Evolutionary conservation across 2,797 vertebrate genomes (phyloP).

Genomic region (Bucorvus abyssinicus): DNA sequence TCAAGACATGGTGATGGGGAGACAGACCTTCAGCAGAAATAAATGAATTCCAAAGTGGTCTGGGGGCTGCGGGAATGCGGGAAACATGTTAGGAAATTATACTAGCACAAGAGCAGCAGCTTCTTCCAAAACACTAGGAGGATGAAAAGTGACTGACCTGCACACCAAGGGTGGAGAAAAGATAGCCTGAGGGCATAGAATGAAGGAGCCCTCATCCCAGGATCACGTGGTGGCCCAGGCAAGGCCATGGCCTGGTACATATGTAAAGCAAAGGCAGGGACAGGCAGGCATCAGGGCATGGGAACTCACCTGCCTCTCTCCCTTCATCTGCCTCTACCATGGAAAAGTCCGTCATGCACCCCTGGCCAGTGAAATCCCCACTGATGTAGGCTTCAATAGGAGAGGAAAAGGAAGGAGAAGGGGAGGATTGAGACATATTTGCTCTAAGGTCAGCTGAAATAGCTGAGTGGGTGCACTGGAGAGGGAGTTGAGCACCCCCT

Average conservation of each 20-base stretch:
- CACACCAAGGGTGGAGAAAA: neutral
- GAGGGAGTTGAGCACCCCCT: neutral
- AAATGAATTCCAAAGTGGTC: neutral
- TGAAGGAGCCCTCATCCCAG: neutral
- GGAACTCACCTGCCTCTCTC: neutral
- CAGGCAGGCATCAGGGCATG: neutral
- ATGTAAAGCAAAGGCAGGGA: neutral
- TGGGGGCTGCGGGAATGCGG: neutral
- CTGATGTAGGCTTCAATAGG: neutral
- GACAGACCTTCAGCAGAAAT: neutral
- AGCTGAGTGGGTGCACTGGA: neutral
- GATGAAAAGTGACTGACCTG: neutral
- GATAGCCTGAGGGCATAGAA: neutral
- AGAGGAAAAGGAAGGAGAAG: neutral
- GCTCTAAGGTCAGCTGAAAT: neutral
- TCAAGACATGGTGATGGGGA: neutral
- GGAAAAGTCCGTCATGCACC: fast-evolving
- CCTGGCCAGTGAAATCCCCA: neutral
- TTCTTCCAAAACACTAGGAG: neutral
- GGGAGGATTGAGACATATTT: neutral
- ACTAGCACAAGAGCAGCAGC: neutral
- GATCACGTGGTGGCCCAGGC: neutral
- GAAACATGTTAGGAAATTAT: neutral
- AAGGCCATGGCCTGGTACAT: neutral
- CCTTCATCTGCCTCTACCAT: neutral